Conservation (phyloP, 2,113 vertebrate species). For the Rhea pennata region DNA sequence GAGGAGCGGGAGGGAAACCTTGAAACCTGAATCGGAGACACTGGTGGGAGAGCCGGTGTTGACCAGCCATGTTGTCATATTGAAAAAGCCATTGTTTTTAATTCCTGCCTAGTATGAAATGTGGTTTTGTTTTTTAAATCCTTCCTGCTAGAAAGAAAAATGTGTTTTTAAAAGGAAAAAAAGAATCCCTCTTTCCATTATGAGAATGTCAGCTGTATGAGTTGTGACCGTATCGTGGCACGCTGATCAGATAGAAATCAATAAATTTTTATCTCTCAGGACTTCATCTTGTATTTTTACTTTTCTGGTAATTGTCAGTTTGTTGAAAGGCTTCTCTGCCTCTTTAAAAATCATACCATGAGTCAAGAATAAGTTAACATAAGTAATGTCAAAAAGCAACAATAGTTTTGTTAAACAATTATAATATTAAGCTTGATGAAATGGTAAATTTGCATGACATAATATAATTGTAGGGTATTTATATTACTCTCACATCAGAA, state of each 20-base stretch:
- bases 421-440: not conserved
- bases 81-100: constrained; percentile 74
- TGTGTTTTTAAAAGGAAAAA: constrained; percentile 73
- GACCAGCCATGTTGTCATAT: constrained; percentile 57
- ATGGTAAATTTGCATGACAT: not conserved
- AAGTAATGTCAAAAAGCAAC: not conserved
- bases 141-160: constrained; percentile 69
- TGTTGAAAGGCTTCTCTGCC: not conserved
- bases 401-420: not conserved
- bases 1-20: not conserved
- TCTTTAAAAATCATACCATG: constrained; percentile 31
- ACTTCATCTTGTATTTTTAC: constrained; percentile 51
- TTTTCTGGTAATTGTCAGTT: not conserved
- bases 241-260: constrained; percentile 73
- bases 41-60: constrained; percentile 52
- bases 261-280: constrained; percentile 81
- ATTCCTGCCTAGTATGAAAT: constrained; percentile 66
- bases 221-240: constrained; percentile 74
- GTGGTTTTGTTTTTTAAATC: too few relatives aligned
- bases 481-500: not conserved
- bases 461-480: not conserved
- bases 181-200: constrained; percentile 72
- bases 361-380: not conserved
- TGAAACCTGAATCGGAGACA: not conserved
- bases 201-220: constrained; percentile 76